phyloP scores from a whole-genome alignment of 2,797 vertebrate genomes.

The Brachymystax lenok region DNA sequence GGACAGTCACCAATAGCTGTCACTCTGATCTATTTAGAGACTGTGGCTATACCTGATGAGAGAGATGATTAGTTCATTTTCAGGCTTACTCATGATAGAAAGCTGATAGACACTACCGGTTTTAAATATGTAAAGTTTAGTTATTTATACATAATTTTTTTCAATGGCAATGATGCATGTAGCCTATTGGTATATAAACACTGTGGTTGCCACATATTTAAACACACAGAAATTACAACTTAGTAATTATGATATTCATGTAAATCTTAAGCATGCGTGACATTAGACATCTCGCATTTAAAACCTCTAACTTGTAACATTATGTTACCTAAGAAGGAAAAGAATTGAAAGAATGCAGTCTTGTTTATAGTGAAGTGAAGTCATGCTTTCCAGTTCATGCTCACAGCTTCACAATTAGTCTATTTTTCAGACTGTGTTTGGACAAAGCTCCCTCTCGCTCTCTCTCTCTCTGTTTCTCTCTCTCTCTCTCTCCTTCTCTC shows the following conservation, averaged over 20 bases:
- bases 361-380: constrained; percentile 55
- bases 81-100: neutral
- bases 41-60: neutral
- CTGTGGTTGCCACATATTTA: too few species aligned
- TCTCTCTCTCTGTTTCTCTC: neutral
- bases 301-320: constrained; percentile 14
- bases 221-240: too few species aligned
- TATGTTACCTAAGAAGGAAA: constrained; percentile 56
- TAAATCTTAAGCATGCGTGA: too few species aligned
- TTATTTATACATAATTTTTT: too few species aligned
- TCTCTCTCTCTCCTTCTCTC: neutral
- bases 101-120: neutral
- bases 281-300: too few species aligned
- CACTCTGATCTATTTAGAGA: neutral
- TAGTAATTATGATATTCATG: too few species aligned
- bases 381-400: constrained; percentile 43
- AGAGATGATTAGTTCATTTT: neutral
- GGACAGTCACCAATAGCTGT: neutral
- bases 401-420: constrained; percentile 27
- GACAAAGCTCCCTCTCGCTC: neutral
- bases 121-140: too few species aligned
- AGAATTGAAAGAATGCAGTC: constrained; percentile 47
- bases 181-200: too few species aligned
- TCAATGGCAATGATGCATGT: too few species aligned
- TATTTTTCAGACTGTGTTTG: constrained; percentile 13